Conservation (phyloP, 30 jellyfish, hydroid and myxozoan genomes). For the Cassiopea andromeda region DNA sequence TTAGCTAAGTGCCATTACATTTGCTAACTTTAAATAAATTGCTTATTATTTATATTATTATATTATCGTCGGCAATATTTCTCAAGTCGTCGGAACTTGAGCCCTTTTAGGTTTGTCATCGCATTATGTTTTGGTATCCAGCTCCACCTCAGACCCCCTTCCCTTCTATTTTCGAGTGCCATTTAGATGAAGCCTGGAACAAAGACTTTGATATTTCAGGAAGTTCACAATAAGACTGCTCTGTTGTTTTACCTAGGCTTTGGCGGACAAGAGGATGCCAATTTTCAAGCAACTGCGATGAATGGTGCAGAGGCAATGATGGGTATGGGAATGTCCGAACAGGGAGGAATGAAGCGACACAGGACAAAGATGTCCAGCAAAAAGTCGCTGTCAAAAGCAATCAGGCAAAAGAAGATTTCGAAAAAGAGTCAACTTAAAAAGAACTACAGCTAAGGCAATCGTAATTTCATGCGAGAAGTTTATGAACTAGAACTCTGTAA, state of each 20-base stretch:
- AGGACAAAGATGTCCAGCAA: not conserved
- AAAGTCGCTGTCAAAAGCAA: constrained; percentile 23
- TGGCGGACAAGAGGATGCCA: constrained; percentile 34
- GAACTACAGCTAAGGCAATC: not conserved
- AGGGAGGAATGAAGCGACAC: constrained; percentile 68
- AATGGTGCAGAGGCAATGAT: constrained; percentile 65
- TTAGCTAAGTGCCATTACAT: no score
- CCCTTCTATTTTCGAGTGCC: not conserved
- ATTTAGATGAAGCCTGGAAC: not conserved
- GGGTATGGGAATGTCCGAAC: constrained; percentile 53
- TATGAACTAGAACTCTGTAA: not conserved
- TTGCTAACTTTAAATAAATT: no score
- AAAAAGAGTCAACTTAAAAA: constrained; percentile 25
- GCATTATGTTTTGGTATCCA: no score
- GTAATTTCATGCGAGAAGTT: not conserved
- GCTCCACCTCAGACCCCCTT: not conserved
- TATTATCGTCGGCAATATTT: no score
- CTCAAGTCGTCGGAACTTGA: no score
- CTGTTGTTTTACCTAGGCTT: not conserved
- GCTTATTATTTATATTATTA: no score
- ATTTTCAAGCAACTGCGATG: constrained; percentile 65
- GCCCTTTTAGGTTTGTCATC: no score
- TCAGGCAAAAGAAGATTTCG: constrained; percentile 34
- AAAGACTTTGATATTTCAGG: not conserved
- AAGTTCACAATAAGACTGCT: not conserved